Conservation (phyloP, 2,888 invertebrate genomes). For the Diarsia dahlii region DNA sequence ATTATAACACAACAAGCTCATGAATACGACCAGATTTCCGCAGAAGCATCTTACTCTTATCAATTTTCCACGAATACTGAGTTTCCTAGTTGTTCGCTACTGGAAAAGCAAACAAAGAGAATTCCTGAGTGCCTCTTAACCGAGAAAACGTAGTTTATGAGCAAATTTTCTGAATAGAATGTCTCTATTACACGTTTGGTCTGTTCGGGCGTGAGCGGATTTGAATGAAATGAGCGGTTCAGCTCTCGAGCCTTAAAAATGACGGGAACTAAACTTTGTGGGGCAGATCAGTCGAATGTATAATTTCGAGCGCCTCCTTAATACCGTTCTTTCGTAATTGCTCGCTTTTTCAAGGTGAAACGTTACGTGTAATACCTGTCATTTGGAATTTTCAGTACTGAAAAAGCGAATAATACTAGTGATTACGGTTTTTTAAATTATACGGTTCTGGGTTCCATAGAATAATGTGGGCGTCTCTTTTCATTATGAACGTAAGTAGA, state of each 20-base stretch:
- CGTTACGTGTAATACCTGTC: conserved; percentile 29
- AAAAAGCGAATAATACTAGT: conserved; percentile 25
- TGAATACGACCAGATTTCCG: conserved; percentile 72
- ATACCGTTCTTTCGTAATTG: conserved; percentile 41
- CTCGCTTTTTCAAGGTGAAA: conserved; percentile 39
- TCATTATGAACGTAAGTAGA: conserved; percentile 12
- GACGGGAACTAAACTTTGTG: conserved; percentile 39
- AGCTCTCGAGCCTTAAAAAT: conserved; percentile 54
- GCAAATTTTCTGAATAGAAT: conserved; percentile 69
- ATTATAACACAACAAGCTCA: conserved; percentile 72
- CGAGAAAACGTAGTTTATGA: conserved; percentile 71
- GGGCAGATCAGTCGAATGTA: conserved; percentile 46
- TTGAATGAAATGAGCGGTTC: conserved; percentile 66
- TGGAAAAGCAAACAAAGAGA: conserved; percentile 61
- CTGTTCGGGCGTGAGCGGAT: conserved; percentile 54
- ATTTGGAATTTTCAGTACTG: conserved; percentile 39
- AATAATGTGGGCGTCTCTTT: conserved; percentile 25
- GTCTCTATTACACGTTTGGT: conserved; percentile 60
- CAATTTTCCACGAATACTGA: conserved; percentile 64
- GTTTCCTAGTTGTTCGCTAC: conserved; percentile 54
- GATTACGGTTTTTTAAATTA: conserved; percentile 40
- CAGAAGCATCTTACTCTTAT: conserved; percentile 65
- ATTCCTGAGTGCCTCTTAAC: conserved; percentile 57
- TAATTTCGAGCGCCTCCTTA: conserved; percentile 42
- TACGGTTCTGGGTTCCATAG: conserved; percentile 13